phyloP scores from a whole-genome alignment of 2,888 invertebrate genomes.

The Frankliniella fusca region DNA sequence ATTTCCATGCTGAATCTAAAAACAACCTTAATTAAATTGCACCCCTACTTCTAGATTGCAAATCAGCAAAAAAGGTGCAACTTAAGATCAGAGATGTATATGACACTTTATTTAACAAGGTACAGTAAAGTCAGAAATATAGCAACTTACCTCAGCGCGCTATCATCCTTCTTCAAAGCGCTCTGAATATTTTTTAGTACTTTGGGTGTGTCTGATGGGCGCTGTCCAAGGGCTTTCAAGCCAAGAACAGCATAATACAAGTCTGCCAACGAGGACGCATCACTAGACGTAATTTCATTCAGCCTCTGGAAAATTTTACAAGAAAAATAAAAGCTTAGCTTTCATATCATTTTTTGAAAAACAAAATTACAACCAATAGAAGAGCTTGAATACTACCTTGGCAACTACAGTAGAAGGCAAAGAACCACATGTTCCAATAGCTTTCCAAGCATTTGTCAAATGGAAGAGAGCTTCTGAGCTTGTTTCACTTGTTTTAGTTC shows the following conservation, averaged over 20 bases:
- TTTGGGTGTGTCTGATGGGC: slow-evolving; percentile 60
- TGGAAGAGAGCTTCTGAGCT: slow-evolving; percentile 57
- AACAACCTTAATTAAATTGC: no score
- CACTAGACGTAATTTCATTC: slow-evolving; percentile 46
- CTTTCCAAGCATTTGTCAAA: slow-evolving; percentile 59
- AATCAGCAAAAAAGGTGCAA: slow-evolving; percentile 30
- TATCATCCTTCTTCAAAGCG: slow-evolving; percentile 79
- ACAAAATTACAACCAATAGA: slow-evolving; percentile 33
- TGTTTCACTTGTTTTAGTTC: slow-evolving; percentile 45
- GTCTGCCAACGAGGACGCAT: slow-evolving; percentile 59
- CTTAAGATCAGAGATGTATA: slow-evolving; percentile 6
- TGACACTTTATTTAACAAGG: background rate
- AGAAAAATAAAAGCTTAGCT: slow-evolving; percentile 7
- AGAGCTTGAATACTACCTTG: slow-evolving; percentile 44
- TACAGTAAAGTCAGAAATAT: slow-evolving; percentile 25
- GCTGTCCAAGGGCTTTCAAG: slow-evolving; percentile 63
- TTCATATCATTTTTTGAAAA: background rate
- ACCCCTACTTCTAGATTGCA: slow-evolving; percentile 27
- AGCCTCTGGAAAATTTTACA: slow-evolving; percentile 35
- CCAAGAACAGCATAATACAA: slow-evolving; percentile 70
- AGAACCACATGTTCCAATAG: slow-evolving; percentile 55
- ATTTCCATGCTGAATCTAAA: no score
- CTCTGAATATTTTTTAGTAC: slow-evolving; percentile 68
- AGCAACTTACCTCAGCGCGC: slow-evolving; percentile 59
- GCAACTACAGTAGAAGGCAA: slow-evolving; percentile 52